A percentile compares a stretch with the other conserved stretches of the same genome.
phyloP scores from a whole-genome alignment of 2,888 invertebrate genomes.

The Neelides folsomi region DNA sequence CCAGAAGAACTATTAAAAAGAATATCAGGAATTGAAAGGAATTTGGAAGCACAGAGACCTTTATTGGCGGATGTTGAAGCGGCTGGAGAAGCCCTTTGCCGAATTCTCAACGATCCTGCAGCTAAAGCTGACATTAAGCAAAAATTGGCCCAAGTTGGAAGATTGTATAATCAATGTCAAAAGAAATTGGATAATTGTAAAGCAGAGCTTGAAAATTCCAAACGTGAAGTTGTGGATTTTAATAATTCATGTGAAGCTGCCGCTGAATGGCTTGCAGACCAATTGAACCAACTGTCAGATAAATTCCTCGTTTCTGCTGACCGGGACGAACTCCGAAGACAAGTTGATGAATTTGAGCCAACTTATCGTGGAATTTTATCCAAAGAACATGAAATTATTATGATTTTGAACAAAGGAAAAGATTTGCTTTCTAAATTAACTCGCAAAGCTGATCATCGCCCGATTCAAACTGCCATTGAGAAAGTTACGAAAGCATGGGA shows the following conservation, averaged over 20 bases:
- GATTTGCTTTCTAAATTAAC: conserved; percentile 46
- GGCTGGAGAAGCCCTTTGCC: conserved; percentile 76
- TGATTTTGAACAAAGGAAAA: conserved; percentile 79
- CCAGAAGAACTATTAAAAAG: conserved; percentile 76
- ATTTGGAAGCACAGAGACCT: conserved; percentile 76
- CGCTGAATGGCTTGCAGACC: conserved; percentile 75
- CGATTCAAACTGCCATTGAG: conserved; percentile 65
- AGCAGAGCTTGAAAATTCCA: conserved; percentile 74
- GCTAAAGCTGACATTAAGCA: conserved; percentile 80
- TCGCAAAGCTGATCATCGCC: conserved; percentile 44
- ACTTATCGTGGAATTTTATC: conserved; percentile 76
- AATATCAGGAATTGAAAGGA: conserved; percentile 71
- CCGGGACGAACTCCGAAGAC: conserved; percentile 63
- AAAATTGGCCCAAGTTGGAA: conserved; percentile 70
- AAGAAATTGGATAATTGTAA: conserved; percentile 78
- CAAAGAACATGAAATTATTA: conserved; percentile 83
- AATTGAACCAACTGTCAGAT: conserved; percentile 60
- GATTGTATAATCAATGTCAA: conserved; percentile 75
- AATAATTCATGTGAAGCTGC: conserved; percentile 77
- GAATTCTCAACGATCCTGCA: conserved; percentile 76
- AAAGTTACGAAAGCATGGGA: conserved; percentile 85
- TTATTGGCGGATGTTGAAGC: conserved; percentile 73
- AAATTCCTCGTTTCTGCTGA: conserved; percentile 77
- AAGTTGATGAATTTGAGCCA: conserved; percentile 60
- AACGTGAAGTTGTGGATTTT: conserved; percentile 74